Evolutionary conservation across 2,113 vertebrate species (phyloP), one percentile per base, ranked within the genome.

Genomic region (Agelaius tricolor): DNA sequence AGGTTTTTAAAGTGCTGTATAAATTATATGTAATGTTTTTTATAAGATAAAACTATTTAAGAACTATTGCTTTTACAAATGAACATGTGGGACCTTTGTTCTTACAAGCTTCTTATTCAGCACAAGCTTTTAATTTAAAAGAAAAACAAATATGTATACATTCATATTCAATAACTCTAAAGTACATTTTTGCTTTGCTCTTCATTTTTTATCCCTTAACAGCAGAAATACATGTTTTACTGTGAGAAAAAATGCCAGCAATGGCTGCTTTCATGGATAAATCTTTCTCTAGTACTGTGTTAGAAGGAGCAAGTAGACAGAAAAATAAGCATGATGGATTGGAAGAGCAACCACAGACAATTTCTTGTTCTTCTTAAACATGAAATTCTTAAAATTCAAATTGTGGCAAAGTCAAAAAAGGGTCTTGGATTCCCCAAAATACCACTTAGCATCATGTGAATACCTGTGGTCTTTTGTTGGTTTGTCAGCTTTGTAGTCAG

Each of bases 401-500:
- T 63, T 95, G 35, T 51, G 44, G 69, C 2, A 2, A 52, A 52
- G 8, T 19, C 47, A 65, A 39, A 92, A 94, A 92, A 80, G 26
- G 21, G 19, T 12, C 37, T 88, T 79, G 72, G 46, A 66, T 82
- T 57, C 33, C 58, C 27, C 10, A 72, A 51, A 89, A 94, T 75
- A 84, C 59, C 39, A 55, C 31, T 89, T 67, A 84, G 35, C 33
- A 63, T 72, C 62, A 82, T 84, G 26, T 57, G 57, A 89, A 96
- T 96, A 91, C 61, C 90, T 95, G 93, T 93, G 90, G 95, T 94
- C 90, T 95, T 93, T 75, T 68, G 43, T 72, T 87, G 87, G 77
- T 89, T 91, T 94, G 57, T 89, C 81, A 89, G 61, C 69, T 94
- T 59, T 91, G 61, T 87, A 89, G 35, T 46, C 46, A 82, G 51